A percentile compares a stretch with the other conserved stretches of the same genome.
These are phyloP conservation scores for Grammomys dolichurus DNA, from an alignment of 2,113 vertebrate species.

Conservation along the genomic window DNA sequence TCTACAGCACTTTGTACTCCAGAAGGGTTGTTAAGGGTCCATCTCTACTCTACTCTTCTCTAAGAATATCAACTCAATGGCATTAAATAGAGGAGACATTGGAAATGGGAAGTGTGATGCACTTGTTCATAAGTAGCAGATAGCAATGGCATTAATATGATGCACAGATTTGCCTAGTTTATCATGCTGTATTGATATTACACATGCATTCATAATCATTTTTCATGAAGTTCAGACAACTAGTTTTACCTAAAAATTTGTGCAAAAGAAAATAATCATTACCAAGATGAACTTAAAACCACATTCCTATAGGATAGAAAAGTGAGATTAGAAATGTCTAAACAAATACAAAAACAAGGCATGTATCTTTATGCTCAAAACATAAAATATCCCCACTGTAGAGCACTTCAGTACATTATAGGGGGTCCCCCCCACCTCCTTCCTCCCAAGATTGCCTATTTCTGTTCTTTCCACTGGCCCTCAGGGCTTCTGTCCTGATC, in stretches of 20 bases:
- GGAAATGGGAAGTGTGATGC: not conserved
- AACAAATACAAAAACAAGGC: not conserved
- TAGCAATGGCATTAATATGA: not conserved
- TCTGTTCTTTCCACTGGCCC: too few relatives aligned
- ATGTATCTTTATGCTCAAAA: not conserved
- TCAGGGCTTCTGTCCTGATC: too few relatives aligned
- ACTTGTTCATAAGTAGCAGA: not conserved
- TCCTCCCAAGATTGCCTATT: too few relatives aligned
- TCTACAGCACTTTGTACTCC: not conserved
- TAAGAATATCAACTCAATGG: not conserved
- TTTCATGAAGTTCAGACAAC: not conserved
- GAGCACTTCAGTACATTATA: too few relatives aligned
- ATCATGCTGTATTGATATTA: not conserved
- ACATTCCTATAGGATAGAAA: not conserved
- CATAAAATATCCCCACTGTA: not conserved
- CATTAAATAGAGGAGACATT: not conserved
- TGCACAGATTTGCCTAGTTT: not conserved
- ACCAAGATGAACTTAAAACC: not conserved
- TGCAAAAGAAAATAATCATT: not conserved
- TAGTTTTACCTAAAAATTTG: not conserved
- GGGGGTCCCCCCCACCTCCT: too few relatives aligned
- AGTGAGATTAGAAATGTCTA: not conserved
- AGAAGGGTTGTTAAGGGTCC: not conserved
- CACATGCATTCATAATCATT: not conserved
- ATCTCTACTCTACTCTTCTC: not conserved